Base-by-base conservation (phyloP, 2,797 vertebrate species). In the Lacerta bilineata region DNA sequence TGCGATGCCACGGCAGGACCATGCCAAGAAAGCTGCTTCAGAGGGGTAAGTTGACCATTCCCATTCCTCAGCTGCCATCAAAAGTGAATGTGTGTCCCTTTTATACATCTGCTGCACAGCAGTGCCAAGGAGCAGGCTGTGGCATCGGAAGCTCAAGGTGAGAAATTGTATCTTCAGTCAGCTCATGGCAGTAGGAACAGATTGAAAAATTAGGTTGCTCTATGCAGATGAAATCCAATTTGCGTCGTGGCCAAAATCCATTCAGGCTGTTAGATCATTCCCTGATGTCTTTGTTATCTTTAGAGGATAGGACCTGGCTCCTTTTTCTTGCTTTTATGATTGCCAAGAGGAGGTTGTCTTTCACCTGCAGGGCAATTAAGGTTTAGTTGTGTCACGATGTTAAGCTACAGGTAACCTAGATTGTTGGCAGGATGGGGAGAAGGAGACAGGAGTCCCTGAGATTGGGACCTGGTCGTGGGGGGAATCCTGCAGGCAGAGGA, bases 1-100 rank as follows among this genome's bases (percentile, higher is more conserved):
- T 84, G 74, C 85, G 64, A 92, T 92, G 61, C 91, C 85, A 89
- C 83, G 84, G 78, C 69, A 85, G 84, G 39, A 46, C 64, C 90
- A 68, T 39, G 72, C n/a, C n/a, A 84, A 81, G 84, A 72, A 59
- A 90, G 78, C 80, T 89, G 91, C 93, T 94, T 94, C 79, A 84
- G 91, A 90, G 83, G 88, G 75, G 79, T 91, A 92, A 91, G 91
- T 90, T 78, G 90, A 92, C 89, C 61, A 77, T 85, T 80, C 50
- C 18, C 43, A 76, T 86, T 43, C 80, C 89, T 59, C 87, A 87
- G 0, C 0, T 91, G 83, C 18, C 88, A 78, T 25, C 77, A 72
- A 86, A 41, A 75, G 74, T 80, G 80, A 88, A 55, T 1, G 87
- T 72, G 8, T 80, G 66, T 76, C 41, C 81, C 91, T 13, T 92